A percentile compares a stretch with the other conserved stretches of the same genome.
These are phyloP conservation scores for Pseudochirops corinnae DNA, from an alignment of 2,797 vertebrate genomes.

Conservation along the genomic window DNA sequence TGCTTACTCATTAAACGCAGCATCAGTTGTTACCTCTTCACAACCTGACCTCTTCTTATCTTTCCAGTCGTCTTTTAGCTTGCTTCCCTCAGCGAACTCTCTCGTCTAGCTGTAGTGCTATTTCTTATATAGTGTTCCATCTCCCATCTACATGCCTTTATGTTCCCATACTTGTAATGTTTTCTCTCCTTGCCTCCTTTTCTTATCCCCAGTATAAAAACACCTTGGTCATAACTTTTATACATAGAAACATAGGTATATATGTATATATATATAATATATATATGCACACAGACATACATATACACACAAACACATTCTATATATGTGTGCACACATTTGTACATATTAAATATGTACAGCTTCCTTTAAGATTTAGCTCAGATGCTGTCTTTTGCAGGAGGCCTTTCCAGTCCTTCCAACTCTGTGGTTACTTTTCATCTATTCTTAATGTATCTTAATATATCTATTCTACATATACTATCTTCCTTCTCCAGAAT, in stretches of 20 bases:
- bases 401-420: background rate
- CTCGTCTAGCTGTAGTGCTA: background rate
- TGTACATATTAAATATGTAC: too few relatives aligned
- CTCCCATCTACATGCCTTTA: background rate
- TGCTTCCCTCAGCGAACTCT: background rate
- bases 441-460: background rate
- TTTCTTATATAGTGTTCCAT: background rate
- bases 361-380: background rate
- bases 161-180: background rate
- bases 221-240: background rate
- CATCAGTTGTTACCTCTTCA: background rate
- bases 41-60: background rate
- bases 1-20: background rate
- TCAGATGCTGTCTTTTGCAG: background rate
- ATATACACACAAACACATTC: too few relatives aligned
- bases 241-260: background rate
- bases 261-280: too few relatives aligned
- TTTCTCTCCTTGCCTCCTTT: background rate
- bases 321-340: too few relatives aligned
- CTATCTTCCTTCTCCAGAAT: background rate
- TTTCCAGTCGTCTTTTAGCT: background rate
- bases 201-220: background rate
- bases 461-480: background rate
- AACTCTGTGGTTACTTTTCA: background rate
- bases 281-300: too few relatives aligned